Base-by-base conservation (phyloP, 2,113 vertebrate species). In the Scophthalmus maximus region DNA sequence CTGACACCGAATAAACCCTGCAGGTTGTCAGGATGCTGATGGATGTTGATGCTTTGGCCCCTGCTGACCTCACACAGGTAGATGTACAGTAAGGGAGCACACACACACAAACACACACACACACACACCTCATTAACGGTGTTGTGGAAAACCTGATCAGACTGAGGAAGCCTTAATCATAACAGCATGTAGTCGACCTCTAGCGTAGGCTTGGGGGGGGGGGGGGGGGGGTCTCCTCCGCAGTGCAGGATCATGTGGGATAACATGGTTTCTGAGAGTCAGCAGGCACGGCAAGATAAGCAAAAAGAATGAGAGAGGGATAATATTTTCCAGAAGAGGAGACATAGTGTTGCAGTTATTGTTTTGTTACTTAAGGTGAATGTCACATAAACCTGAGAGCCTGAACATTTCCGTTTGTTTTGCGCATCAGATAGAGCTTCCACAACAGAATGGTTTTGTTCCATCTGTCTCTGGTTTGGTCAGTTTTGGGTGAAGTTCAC, bases 121-220 rank as follows among this genome's bases (percentile, higher is more conserved):
- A 52, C 76, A 32, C 23, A 44, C 76, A 53, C 22, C 63, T 78
- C 78, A 80, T 81, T 85, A 87, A 64, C 60, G 56, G 51, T 84
- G 78, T 84, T 84, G 55, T 88, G 83, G 83, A 81, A 91, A 89
- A 61, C 27, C 61, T 76, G 66, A 65, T 67, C 61, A 52, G 73
- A 82, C 77, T 38, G 8, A 72, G 89, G 87, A 91, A 90, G 71
- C 63, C 18, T 60, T 77, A 77, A 89, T 88, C 87, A 88, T 80
- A 88, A 87, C 77, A 87, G 20, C 58, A 56, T 68, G 40, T 46
- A 29, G 61, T 72, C 12, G 2, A 32, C 66, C 38, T 76, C 8
- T 46, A 11, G 34, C 20, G 57, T 14, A 72, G 60, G 55, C 29
- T 30, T 34, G 12, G 18, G 3, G 29, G 68, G 59, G 27, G 9